phyloP scores from a whole-genome alignment of 2,113 vertebrate species.

The Phainopepla nitens region DNA sequence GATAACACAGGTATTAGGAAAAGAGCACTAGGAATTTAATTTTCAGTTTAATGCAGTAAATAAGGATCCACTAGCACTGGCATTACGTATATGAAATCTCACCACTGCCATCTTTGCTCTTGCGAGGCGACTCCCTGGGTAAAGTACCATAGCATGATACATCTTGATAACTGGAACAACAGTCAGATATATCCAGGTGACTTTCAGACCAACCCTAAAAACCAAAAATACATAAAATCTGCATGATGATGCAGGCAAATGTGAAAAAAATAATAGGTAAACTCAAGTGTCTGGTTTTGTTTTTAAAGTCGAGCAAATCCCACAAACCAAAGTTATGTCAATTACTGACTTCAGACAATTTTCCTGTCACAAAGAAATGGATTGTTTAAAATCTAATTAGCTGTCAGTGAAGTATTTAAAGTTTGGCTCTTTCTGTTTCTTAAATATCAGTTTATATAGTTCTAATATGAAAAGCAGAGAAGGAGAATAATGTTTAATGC shows the following conservation, averaged over 20 bases:
- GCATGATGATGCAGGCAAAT: not conserved
- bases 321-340: not conserved
- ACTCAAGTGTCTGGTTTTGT: not conserved
- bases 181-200: constrained; percentile 78
- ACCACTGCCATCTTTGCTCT: constrained; percentile 80
- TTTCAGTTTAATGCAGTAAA: not conserved
- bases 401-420: not conserved
- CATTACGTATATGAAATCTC: not conserved
- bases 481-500: not conserved
- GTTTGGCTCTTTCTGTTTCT: not conserved
- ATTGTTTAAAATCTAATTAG: not conserved
- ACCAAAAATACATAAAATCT: not conserved
- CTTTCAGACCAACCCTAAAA: constrained; percentile 83
- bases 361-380: not conserved
- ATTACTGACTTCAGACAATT: not conserved
- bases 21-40: not conserved
- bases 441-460: not conserved
- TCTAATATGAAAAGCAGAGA: not conserved
- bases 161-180: constrained; percentile 80
- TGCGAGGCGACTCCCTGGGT: constrained; percentile 82
- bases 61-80: not conserved
- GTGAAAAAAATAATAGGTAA: not conserved
- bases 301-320: not conserved
- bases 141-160: constrained; percentile 78
- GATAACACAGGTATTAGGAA: not conserved